Evolutionary conservation across 2,888 invertebrate species (phyloP).

Genomic region (Nineta flava): DNA sequence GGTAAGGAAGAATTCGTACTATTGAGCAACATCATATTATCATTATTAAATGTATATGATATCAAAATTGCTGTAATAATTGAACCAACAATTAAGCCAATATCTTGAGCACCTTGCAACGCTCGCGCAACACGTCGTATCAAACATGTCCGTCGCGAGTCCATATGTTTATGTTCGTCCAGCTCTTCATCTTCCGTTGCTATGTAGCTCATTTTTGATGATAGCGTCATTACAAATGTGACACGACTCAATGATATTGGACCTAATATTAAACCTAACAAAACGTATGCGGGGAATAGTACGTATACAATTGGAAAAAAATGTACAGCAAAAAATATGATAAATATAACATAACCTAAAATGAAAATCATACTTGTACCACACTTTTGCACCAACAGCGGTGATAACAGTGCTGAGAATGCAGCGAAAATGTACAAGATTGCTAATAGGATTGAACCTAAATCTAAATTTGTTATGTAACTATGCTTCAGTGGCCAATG

Average conservation of each 20-base stretch:
- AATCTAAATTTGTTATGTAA: constrained; percentile 13
- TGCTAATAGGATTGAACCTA: constrained; percentile 45
- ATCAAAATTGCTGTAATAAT: constrained; percentile 31
- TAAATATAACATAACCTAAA: constrained; percentile 35
- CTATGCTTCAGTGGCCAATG: constrained; percentile 19
- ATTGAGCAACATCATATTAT: neutral
- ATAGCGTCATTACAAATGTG: constrained; percentile 28
- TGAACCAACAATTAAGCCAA: constrained; percentile 39
- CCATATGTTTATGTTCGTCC: constrained; percentile 14
- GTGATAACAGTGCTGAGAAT: constrained; percentile 33
- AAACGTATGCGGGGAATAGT: constrained; percentile 33
- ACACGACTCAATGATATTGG: constrained; percentile 21
- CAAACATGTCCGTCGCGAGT: constrained; percentile 21
- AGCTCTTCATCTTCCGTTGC: constrained; percentile 30
- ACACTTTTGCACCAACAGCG: constrained; percentile 33
- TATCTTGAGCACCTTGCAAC: constrained; percentile 37
- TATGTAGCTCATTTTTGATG: constrained; percentile 27
- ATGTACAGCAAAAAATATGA: constrained; percentile 43
- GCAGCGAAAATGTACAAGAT: constrained; percentile 44
- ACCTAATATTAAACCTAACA: constrained; percentile 41
- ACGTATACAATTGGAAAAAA: constrained; percentile 35
- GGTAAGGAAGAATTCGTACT: neutral
- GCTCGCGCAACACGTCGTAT: constrained; percentile 35
- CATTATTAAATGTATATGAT: constrained; percentile 20
- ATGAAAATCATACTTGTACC: constrained; percentile 33